Evolutionary conservation across 92 coral and sea anemone species (phyloP).

Genomic region (Blastomussa wellsi): DNA sequence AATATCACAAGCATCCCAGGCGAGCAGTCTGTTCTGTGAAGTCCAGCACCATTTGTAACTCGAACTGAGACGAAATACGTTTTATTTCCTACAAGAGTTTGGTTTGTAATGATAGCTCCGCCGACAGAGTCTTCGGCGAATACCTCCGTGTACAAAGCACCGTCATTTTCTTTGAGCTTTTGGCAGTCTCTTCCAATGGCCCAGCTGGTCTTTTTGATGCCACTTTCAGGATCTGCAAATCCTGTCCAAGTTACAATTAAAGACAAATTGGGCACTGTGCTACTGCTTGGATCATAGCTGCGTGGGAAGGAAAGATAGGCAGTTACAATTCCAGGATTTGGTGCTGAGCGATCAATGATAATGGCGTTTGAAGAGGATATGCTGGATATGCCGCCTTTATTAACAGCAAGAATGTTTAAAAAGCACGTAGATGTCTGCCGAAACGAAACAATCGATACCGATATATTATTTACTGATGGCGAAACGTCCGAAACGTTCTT

Average conservation of each 20-base stretch:
- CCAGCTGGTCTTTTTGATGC: constrained; percentile 66
- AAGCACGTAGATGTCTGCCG: constrained; percentile 61
- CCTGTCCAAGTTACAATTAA: constrained; percentile 80
- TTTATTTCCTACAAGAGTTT: constrained; percentile 57
- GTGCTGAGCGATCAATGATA: constrained; percentile 75
- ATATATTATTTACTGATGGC: constrained; percentile 1
- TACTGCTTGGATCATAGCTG: constrained; percentile 63
- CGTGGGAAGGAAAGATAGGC: constrained; percentile 66
- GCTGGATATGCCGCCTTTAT: constrained; percentile 65
- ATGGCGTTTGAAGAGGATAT: constrained; percentile 64
- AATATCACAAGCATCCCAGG: constrained; percentile 60
- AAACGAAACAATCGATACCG: constrained; percentile 46
- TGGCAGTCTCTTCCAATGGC: constrained; percentile 49
- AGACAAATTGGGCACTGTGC: constrained; percentile 61
- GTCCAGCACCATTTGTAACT: constrained; percentile 78
- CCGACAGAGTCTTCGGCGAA: constrained; percentile 49
- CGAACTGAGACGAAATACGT: constrained; percentile 75
- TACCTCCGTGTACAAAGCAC: constrained; percentile 33
- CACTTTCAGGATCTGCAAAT: constrained; percentile 78
- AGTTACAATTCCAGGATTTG: constrained; percentile 60
- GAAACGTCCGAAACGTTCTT: constrained; percentile 52
- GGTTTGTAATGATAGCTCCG: constrained; percentile 62
- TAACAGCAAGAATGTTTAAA: constrained; percentile 46
- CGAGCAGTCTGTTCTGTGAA: constrained; percentile 72
- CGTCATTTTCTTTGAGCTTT: constrained; percentile 13